Percentiles rank a stretch among this genome's conserved stretches.
Conservation (phyloP, 1,140 invertebrate species). For the Zaprionus taronus region DNA sequence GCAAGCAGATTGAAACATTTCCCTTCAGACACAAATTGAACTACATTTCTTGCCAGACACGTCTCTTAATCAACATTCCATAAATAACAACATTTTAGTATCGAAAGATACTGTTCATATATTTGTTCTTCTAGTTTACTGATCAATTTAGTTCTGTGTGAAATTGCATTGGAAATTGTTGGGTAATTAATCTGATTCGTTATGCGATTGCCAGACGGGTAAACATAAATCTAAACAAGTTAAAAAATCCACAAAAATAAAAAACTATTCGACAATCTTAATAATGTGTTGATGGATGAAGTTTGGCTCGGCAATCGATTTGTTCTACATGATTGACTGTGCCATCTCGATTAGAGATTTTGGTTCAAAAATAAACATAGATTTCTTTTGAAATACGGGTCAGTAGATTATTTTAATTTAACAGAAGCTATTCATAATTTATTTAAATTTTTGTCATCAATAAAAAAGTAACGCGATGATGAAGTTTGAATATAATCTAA, state of each 20-base stretch:
- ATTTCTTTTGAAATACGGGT: background rate
- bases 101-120: slow-evolving; percentile 28
- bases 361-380: background rate
- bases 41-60: slow-evolving; percentile 32
- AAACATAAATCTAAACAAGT: background rate
- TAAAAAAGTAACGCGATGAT: background rate
- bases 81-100: slow-evolving; percentile 66
- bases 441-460: background rate
- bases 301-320: slow-evolving; percentile 50
- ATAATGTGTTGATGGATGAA: slow-evolving; percentile 68
- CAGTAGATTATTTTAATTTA: background rate
- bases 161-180: slow-evolving; percentile 55
- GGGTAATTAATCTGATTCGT: slow-evolving; percentile 67
- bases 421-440: slow-evolving; percentile 3
- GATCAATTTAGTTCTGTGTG: slow-evolving; percentile 41
- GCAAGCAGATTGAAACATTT: slow-evolving; percentile 53
- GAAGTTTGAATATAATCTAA: background rate
- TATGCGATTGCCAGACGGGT: slow-evolving; percentile 19
- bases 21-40: slow-evolving; percentile 58
- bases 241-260: background rate
- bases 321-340: slow-evolving; percentile 37
- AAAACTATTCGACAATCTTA: slow-evolving; percentile 27
- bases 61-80: slow-evolving; percentile 75
- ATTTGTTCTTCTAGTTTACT: slow-evolving; percentile 18
- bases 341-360: slow-evolving; percentile 22